These are phyloP conservation scores for Synergus itoensis DNA, from an alignment of 2,888 invertebrate species.

Conservation along the genomic window DNA sequence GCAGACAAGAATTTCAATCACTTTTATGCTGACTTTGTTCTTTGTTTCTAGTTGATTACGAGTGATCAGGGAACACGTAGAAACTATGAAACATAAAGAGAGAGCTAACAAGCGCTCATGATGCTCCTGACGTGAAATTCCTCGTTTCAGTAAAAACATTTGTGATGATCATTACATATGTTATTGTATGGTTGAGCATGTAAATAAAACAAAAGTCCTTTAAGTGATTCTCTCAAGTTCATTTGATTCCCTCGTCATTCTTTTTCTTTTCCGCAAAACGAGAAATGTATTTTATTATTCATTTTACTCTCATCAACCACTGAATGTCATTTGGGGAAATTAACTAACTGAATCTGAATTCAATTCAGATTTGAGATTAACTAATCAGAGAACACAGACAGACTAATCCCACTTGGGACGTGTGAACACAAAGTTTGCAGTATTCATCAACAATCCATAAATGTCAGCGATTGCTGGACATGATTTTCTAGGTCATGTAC, in stretches of 20 bases:
- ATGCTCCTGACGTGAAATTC: slow-evolving; percentile 5
- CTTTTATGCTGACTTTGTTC: background rate
- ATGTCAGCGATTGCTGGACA: slow-evolving; percentile 35
- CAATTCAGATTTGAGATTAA: slow-evolving; percentile 38
- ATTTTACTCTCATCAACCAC: background rate
- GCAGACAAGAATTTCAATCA: slow-evolving; percentile 16
- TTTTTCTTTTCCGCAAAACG: slow-evolving; percentile 40
- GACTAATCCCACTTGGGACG: slow-evolving; percentile 20
- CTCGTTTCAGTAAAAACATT: background rate
- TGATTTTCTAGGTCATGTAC: background rate
- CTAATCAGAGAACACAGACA: slow-evolving; percentile 29
- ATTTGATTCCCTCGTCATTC: slow-evolving; percentile 47
- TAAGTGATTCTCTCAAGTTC: slow-evolving; percentile 41
- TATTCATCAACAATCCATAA: slow-evolving; percentile 36
- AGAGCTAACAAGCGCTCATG: slow-evolving; percentile 27
- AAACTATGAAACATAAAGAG: slow-evolving; percentile 28
- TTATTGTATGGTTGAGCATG: background rate
- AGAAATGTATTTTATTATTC: background rate
- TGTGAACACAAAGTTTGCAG: slow-evolving; percentile 31
- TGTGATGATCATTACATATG: background rate
- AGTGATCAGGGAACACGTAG: slow-evolving; percentile 29
- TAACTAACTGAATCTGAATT: slow-evolving; percentile 26
- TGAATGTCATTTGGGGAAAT: slow-evolving; percentile 23
- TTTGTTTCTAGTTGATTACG: slow-evolving; percentile 13
- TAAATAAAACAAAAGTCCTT: background rate